Conservation (phyloP, 2,113 vertebrate genomes). For the Ifrita kowaldi region DNA sequence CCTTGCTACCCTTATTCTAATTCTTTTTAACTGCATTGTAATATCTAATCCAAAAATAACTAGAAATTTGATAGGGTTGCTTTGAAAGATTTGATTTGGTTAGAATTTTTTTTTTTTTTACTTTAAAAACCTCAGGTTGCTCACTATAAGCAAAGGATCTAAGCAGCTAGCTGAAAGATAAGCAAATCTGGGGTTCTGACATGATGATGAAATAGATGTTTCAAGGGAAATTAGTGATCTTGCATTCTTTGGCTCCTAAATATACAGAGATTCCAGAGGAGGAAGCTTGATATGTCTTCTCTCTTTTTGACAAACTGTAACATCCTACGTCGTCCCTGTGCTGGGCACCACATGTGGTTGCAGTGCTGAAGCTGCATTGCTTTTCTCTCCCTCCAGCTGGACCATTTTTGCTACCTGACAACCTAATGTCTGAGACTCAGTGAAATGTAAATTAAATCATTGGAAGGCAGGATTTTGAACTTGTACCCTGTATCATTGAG, state of each 20-base stretch:
- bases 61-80: background rate
- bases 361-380: background rate
- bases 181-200: background rate
- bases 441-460: background rate
- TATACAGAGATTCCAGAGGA: background rate
- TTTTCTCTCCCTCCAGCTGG: background rate
- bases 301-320: background rate
- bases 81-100: background rate
- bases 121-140: background rate
- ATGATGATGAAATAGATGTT: background rate
- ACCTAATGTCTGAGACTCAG: background rate
- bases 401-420: background rate
- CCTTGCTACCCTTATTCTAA: background rate
- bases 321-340: accelerated
- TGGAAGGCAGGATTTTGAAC: background rate
- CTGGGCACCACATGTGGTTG: background rate
- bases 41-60: background rate
- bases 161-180: background rate
- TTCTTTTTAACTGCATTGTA: background rate
- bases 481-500: background rate
- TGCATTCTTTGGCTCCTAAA: background rate
- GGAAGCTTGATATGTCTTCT: background rate
- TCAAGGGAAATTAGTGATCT: background rate
- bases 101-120: background rate
- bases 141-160: background rate